Evolutionary conservation across 2,888 invertebrate species (phyloP).

Genomic region (Agriotes lineatus): DNA sequence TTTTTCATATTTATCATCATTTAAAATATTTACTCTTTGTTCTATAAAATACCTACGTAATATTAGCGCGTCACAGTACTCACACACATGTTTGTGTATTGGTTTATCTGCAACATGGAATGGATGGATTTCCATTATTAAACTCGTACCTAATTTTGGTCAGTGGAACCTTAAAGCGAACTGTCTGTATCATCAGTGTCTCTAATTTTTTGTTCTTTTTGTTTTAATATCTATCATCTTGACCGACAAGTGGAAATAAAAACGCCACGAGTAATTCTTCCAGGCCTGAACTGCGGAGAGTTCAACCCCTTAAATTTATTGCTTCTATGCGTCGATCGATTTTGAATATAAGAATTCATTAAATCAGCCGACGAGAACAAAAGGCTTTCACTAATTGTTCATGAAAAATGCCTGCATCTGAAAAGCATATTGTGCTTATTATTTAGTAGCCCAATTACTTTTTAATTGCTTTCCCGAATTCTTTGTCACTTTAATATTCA

Average conservation of each 20-base stretch:
- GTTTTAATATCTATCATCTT: too few species aligned
- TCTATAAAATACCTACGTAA: too few species aligned
- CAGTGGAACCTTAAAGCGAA: too few species aligned
- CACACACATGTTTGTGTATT: too few species aligned
- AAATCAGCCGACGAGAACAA: slow-evolving; percentile 38
- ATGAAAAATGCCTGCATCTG: slow-evolving; percentile 44
- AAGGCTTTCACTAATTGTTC: slow-evolving; percentile 36
- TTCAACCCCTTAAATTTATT: slow-evolving; percentile 21
- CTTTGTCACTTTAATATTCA: slow-evolving; percentile 45
- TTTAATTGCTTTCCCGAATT: slow-evolving; percentile 49
- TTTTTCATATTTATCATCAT: too few species aligned
- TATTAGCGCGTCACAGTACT: too few species aligned
- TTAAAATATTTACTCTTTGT: too few species aligned
- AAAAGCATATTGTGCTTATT: slow-evolving; percentile 49
- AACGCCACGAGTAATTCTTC: not conserved
- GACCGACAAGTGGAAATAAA: not conserved
- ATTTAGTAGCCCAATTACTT: slow-evolving; percentile 50
- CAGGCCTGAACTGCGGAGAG: not conserved
- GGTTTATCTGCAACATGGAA: too few species aligned
- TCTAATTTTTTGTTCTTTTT: too few species aligned
- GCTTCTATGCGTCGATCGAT: slow-evolving; percentile 25
- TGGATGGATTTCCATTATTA: too few species aligned
- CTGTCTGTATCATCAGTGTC: too few species aligned
- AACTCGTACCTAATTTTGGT: too few species aligned
- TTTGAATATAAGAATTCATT: slow-evolving; percentile 42